A percentile compares a stretch with the other conserved stretches of the same genome.
Conservation (phyloP, 2,888 invertebrate species). For the Plagodis dolabraria region DNA sequence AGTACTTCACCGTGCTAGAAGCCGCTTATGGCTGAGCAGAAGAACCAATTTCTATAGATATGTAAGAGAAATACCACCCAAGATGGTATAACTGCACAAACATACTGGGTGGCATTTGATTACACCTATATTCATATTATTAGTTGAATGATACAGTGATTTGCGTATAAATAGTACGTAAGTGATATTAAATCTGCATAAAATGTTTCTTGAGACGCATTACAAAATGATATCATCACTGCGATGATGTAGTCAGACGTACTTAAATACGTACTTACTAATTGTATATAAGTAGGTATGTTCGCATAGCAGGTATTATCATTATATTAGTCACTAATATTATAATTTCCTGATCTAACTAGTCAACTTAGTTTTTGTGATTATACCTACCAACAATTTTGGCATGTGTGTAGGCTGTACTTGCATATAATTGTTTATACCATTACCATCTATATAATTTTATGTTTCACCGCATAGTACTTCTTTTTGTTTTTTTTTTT, state of each 20-base stretch:
- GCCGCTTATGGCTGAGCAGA: no score
- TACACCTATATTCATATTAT: no score
- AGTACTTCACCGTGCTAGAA: no score
- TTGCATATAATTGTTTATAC: no score
- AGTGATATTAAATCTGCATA: slow-evolving; percentile 14
- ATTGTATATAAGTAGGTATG: slow-evolving; percentile 9
- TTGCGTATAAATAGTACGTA: slow-evolving; percentile 21
- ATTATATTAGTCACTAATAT: neutral
- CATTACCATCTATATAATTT: no score
- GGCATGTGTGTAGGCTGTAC: no score
- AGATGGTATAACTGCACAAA: no score
- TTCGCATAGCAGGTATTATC: neutral
- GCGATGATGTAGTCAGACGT: slow-evolving; percentile 11
- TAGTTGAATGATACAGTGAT: neutral
- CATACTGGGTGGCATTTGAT: no score
- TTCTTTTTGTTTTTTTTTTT: no score
- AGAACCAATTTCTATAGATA: no score
- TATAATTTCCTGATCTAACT: neutral
- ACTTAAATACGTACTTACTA: slow-evolving; percentile 3
- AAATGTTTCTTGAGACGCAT: slow-evolving; percentile 16
- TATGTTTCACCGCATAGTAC: no score
- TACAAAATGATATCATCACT: slow-evolving; percentile 24
- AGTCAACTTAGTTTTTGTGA: neutral
- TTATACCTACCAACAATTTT: neutral
- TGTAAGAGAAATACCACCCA: no score